phyloP scores from a whole-genome alignment of 2,113 vertebrate species.

The Cygnus buccinator region DNA sequence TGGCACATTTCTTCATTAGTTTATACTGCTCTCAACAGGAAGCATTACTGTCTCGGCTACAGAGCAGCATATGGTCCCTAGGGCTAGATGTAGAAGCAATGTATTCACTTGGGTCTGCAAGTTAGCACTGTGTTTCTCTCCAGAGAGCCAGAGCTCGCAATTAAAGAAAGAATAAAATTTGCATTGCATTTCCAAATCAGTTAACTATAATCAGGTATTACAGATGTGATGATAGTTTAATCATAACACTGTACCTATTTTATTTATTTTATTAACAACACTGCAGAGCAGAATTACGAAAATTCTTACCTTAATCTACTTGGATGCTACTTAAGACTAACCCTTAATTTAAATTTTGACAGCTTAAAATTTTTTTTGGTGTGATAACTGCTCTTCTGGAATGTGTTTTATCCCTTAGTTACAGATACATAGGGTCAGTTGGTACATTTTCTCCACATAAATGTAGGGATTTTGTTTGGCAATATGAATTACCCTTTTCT shows the following conservation, averaged over 20 bases:
- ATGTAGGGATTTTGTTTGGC: neutral
- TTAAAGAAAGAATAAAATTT: neutral
- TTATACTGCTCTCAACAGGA: neutral
- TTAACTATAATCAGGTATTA: neutral
- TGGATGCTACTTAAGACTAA: neutral
- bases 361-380: neutral
- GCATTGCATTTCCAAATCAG: neutral
- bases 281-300: neutral
- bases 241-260: neutral
- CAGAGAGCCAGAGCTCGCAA: neutral
- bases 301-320: neutral
- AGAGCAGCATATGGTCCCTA: neutral
- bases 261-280: neutral
- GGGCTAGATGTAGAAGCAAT: neutral
- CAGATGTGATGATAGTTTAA: neutral
- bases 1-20: neutral
- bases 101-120: neutral
- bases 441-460: neutral
- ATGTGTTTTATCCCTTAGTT: neutral
- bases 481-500: neutral
- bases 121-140: neutral
- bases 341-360: neutral
- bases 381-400: neutral
- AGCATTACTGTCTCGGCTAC: neutral
- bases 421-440: neutral